phyloP scores from a whole-genome alignment of 1,140 invertebrate species.

The Drosophila nasuta region DNA sequence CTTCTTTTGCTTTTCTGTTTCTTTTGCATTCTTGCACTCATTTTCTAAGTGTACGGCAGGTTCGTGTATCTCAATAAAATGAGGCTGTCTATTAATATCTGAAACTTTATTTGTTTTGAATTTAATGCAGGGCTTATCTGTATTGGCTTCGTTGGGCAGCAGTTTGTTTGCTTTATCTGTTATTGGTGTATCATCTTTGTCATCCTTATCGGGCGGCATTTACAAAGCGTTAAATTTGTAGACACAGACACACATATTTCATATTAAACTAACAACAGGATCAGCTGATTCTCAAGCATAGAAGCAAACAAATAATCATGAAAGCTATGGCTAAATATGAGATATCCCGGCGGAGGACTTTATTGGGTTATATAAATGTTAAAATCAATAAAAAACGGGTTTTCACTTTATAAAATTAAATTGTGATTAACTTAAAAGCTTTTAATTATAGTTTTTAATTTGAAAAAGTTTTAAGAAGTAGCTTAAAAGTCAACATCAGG shows the following conservation, averaged over 20 bases:
- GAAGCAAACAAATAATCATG: neutral
- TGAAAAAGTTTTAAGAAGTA: too few species aligned
- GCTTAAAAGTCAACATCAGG: too few species aligned
- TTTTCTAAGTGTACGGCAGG: conserved; percentile 16
- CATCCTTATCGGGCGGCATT: conserved; percentile 63
- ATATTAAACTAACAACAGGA: conserved; percentile 12
- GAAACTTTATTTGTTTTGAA: conserved; percentile 71
- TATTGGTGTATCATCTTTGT: conserved; percentile 29
- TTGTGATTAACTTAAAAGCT: too few species aligned
- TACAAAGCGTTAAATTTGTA: conserved; percentile 18
- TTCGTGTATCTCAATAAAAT: conserved; percentile 34
- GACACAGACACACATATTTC: neutral
- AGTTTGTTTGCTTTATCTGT: conserved; percentile 41
- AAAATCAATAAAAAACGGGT: too few species aligned
- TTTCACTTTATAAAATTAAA: too few species aligned
- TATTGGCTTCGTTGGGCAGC: conserved; percentile 38
- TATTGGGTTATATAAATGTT: too few species aligned
- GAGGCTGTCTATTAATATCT: conserved; percentile 48
- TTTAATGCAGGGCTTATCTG: conserved; percentile 54
- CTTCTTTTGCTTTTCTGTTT: conserved; percentile 27
- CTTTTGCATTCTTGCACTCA: conserved; percentile 3
- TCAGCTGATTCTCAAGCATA: conserved; percentile 11
- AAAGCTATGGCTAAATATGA: neutral
- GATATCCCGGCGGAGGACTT: neutral
- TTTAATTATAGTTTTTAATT: too few species aligned